Evolutionary conservation across 2,113 vertebrate species (phyloP), one percentile per base, ranked within the genome.

Genomic region (Bathybates hornii): DNA sequence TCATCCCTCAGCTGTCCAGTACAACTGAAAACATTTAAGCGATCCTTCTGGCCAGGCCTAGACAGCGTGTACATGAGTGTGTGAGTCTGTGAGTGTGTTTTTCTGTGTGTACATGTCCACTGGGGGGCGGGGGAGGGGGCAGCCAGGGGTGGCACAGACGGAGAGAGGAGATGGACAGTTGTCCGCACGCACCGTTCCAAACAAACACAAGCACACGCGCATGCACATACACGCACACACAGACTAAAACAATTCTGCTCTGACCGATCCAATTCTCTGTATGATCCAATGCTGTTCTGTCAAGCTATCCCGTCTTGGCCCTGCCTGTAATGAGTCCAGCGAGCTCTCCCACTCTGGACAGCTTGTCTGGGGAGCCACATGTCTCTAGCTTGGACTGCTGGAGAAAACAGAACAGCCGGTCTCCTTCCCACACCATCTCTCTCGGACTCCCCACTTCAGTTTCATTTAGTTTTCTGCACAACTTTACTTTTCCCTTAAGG

Each of bases 81-180:
- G 84, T 38, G 66, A 81, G 84, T 82, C 14, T 73, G 48, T 89
- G 87, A 86, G 81, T 53, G 82, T 83, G 71, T 68, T 81, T 83
- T 21, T 84, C 29, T 86, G 86, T 87, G 86, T 89, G 71, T 50
- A 50, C 59, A 48, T 45, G 79, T 90, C 87, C 86, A 80, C 86
- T 86, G 91, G 91, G 89, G 93, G 87, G 88, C 1, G 53, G 89
- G 76, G 93, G 90, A n/a, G 85, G 93, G 94, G 90, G 89, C 90
- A 93, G 94, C 95, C 95, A 95, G 95, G 94, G 95, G 95, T 95
- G 95, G 94, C 94, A 94, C 94, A 95, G 95, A 95, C 95, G 92
- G 94, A 89, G 90, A 93, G 91, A 93, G 83, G 91, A 92, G 93
- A 93, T 93, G 94, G 94, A 96, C 94, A 93, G 93, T 95, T 95